Base-by-base conservation (phyloP, 2,888 invertebrate genomes). In the Carterocephalus palaemon region DNA sequence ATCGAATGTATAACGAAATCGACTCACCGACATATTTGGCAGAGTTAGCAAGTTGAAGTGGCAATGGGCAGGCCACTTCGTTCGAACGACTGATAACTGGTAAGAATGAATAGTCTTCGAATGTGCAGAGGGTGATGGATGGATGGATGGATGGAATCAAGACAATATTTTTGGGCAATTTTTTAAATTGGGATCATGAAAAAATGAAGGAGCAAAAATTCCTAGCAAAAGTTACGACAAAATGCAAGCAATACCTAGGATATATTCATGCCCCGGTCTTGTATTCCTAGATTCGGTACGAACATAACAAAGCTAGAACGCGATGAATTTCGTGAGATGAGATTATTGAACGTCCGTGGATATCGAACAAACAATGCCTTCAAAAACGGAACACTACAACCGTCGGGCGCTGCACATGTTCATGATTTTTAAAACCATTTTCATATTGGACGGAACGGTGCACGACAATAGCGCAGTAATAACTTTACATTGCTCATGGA, bases 401-500 rank as follows among this genome's bases (percentile, higher is more conserved):
- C 36, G 43, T 46, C 31, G 46, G 24, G n/a, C 22, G 29, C 22
- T 47, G 46, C 37, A 48, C 41, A 45, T 50, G 50, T 48, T 43
- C 49, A 49, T 52, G 49, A 49, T 51, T 56, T 49, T 48, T 51
- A 48, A 56, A 54, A 54, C 34, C 48, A 51, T 56, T 57, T 54
- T 50, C 52, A 53, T 48, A 49, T 46, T 45, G 36, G 41, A 50
- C 38, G 54, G 47, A 59, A 52, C 53, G 48, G 52, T 51, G 48
- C 49, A 57, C 52, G 51, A 55, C 52, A 47, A 55, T 47, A 56
- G 41, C 50, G 51, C 49, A 59, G 58, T 64, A 68, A 69, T 67
- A 68, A 67, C 64, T 64, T 67, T 61, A 65, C 68, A 62, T 66
- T 56, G 56, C 62, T 59, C 56, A 46, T 59, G 54, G 57, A 70